phyloP scores from a whole-genome alignment of 2,888 invertebrate species.

The Sisyra terminalis region DNA sequence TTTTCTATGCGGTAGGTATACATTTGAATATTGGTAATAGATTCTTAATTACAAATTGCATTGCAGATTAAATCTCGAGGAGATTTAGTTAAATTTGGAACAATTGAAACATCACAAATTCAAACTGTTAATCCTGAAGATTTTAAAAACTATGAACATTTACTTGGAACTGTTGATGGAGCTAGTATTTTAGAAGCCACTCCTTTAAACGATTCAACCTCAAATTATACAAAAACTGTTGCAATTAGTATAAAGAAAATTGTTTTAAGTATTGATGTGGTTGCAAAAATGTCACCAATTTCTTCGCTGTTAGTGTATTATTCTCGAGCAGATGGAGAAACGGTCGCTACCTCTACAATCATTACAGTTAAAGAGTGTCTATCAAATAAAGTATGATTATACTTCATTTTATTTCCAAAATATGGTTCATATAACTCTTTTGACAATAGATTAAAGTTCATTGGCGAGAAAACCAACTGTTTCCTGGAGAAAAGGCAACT shows the following conservation, averaged over 20 bases:
- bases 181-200: conserved; percentile 12
- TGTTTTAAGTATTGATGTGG: conserved; percentile 28
- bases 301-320: conserved; percentile 37
- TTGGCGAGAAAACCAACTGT: conserved; percentile 29
- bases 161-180: conserved; percentile 16
- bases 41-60: not conserved
- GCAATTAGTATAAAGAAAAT: conserved; percentile 21
- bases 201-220: conserved; percentile 17
- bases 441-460: conserved; percentile 21
- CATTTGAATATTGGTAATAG: too few relatives aligned
- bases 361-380: conserved; percentile 36
- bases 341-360: conserved; percentile 32
- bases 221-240: conserved; percentile 3
- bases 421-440: not conserved
- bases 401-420: conserved; percentile 2
- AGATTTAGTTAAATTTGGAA: conserved; percentile 19
- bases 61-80: conserved; percentile 23
- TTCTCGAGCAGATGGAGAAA: conserved; percentile 34
- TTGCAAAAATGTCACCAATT: conserved; percentile 28
- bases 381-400: conserved; percentile 27
- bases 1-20: too few relatives aligned
- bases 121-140: conserved; percentile 17
- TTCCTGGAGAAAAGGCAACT: conserved; percentile 31
- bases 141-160: conserved; percentile 15
- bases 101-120: conserved; percentile 17